Base-by-base conservation (phyloP, 2,888 invertebrate genomes). In the Nomada fabriciana region DNA sequence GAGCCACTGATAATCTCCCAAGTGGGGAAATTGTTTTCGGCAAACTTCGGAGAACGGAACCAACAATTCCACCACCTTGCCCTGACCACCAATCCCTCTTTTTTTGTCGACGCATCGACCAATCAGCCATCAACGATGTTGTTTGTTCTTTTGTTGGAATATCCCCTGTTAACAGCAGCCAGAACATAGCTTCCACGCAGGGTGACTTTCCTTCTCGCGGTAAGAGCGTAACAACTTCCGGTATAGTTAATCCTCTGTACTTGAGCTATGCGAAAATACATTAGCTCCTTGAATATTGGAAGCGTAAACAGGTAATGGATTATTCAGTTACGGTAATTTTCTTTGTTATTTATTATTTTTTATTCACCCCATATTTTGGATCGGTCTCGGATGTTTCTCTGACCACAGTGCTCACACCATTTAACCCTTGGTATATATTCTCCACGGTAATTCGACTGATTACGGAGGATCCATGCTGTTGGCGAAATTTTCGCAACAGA, bases 111-210 rank as follows among this genome's bases (percentile, higher is more conserved):
- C 93, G 86, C 13, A 79, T 65, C 0, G 86, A 80, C 93, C 92
- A 92, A 75, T 93, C 93, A 4, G 88, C 83, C n/a, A 89, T 87
- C 11, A 92, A 80, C 0, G 91, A 89, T 4, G 91, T 88, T 0
- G 91, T 91, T 80, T 93, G 93, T 60, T 91, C 90, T 20, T 86
- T 77, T 2, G 91, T 92, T 9, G 93, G 93, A 0, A 93, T 78
- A 72, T 93, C 93, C 4, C 93, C 93, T 11, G 93, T 93, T 59
- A 93, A 72, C 7, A 93, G 82, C 7, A 93, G 78, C 93, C 93
- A 93, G 74, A 93, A 93, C 4, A 92, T 89, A 9, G 93, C 90
- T 78, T 93, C 93, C 1, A 91, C 90, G 52, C 88, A 90, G n/a
- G 93, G 93, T 18, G 89, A 90, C n/a, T 84, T 88, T 73, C 91